Conservation (phyloP, 2,797 vertebrate species). For the Serranus cabrilla region DNA sequence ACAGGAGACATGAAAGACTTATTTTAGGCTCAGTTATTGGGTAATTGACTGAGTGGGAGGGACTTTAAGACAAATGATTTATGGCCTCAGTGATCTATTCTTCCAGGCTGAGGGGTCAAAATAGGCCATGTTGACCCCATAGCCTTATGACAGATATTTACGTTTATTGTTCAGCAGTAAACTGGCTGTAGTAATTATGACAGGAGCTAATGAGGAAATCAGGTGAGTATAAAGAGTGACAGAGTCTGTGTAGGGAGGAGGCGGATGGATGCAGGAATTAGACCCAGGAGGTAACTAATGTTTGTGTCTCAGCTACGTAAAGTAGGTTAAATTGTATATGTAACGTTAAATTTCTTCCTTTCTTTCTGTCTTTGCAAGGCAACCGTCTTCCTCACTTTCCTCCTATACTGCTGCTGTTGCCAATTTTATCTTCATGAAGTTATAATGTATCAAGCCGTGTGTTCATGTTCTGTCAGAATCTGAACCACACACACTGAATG, state of each 20-base stretch:
- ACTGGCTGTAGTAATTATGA: too few relatives aligned
- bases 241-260: too few relatives aligned
- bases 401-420: background rate
- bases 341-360: too few relatives aligned
- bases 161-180: too few relatives aligned
- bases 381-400: background rate
- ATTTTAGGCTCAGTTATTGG: slow-evolving; percentile 11
- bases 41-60: slow-evolving; percentile 1
- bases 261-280: too few relatives aligned
- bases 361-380: background rate
- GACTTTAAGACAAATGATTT: background rate
- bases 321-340: too few relatives aligned
- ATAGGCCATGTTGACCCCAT: too few relatives aligned
- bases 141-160: too few relatives aligned
- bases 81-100: background rate
- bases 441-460: slow-evolving; percentile 15
- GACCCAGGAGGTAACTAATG: too few relatives aligned
- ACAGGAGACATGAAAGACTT: background rate
- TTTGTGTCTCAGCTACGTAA: too few relatives aligned
- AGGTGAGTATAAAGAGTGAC: too few relatives aligned
- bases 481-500: background rate
- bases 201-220: too few relatives aligned
- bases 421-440: slow-evolving; percentile 28
- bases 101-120: background rate
- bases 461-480: slow-evolving; percentile 2